Conservation (phyloP, 2,113 vertebrate species). For the Gracilinanus agilis region DNA sequence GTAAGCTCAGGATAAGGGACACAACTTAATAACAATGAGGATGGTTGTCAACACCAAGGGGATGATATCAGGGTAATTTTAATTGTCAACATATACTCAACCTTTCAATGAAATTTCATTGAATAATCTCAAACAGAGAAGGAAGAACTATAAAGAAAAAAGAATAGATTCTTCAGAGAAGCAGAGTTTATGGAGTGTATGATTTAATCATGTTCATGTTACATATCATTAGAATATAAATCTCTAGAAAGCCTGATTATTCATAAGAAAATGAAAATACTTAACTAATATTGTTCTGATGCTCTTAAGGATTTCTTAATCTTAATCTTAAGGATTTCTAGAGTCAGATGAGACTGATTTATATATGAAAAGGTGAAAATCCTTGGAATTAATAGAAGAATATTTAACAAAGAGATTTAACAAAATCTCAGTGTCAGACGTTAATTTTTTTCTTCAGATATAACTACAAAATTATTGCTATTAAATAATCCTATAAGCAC, state of each 20-base stretch:
- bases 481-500: not conserved
- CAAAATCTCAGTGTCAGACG: not conserved
- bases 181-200: fast-evolving
- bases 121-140: too few relatives aligned
- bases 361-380: not conserved
- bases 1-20: not conserved
- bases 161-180: too few relatives aligned
- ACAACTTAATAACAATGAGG: not conserved
- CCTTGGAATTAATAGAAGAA: not conserved
- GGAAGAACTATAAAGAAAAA: too few relatives aligned
- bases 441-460: conserved; percentile 30
- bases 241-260: not conserved
- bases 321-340: not conserved
- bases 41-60: too few relatives aligned
- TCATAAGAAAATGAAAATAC: not conserved
- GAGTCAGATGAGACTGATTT: not conserved
- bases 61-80: too few relatives aligned
- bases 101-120: too few relatives aligned
- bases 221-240: fast-evolving
- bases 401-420: not conserved
- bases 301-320: not conserved
- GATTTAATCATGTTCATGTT: too few relatives aligned
- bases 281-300: not conserved
- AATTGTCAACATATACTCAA: too few relatives aligned
- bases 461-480: not conserved